Evolutionary conservation across 2,888 invertebrate genomes (phyloP), one percentile per base, ranked within the genome.

Genomic region (Eustalomyia histrio): DNA sequence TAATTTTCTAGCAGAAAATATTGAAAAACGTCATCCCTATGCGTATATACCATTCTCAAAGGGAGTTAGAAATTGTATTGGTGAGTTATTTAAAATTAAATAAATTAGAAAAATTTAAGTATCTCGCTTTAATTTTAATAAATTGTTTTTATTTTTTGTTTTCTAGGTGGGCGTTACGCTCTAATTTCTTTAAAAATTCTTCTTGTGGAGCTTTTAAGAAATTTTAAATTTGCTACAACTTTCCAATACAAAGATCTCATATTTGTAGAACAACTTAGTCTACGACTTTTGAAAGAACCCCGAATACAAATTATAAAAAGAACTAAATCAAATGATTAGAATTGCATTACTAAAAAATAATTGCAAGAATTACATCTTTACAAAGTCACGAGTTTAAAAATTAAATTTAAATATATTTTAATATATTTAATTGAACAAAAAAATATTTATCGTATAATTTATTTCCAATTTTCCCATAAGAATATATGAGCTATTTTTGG

Each of bases 1-100:
- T 21, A 85, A 87, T 67, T 87, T 87, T 67, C 68, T 86, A 9
- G 84, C 86, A 2, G 83, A 85, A 68, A 85, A 85, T 64, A 63
- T 83, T 0, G 67, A 71, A 6, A 83, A 83, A 50, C 80, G 85
- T 7, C 86, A 87, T 84, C 84, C 87, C 0, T 86, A 85, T 65
- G 85, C 85, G 1, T 87, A 84, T 60, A 84, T 87, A 78, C 87
- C 87, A 9, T 87, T 86, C 53, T 85, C 85, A 0, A 86, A 85
- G 39, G 87, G 87, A 14, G 67, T 83, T 7, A 68, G 87, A 6
- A 87, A 85, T 78, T 86, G 87, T 64, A 84, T 87, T 24, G 85
- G 85, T 84, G 82, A 80, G 63, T 68, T 10, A 0, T 33, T 52
- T 9, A 61, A 29, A 29, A 7, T 1, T 29, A 7, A 29, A 6